Evolutionary conservation across 2,797 vertebrate species (phyloP), one percentile per base, ranked within the genome.

Genomic region (Kryptopterus vitreolus): DNA sequence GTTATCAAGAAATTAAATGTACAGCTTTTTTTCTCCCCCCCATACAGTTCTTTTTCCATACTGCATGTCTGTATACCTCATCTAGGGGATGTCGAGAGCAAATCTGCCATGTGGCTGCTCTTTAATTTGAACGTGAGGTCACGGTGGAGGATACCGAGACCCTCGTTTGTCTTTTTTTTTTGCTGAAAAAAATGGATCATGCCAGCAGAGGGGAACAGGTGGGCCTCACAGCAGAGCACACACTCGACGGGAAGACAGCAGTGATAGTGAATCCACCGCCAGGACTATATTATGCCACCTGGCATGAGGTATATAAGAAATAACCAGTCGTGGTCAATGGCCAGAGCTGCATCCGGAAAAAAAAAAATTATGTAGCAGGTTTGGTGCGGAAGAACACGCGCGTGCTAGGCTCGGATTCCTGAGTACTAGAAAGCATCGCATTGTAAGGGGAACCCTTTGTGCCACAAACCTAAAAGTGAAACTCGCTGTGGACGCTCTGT

Each of bases 251-350:
- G 79, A 65, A 75, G 72, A 77, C 57, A 53, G 77, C 46, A 81
- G 78, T 11, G 53, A 70, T 66, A 59, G 77, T 69, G n/a, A 81
- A 83, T 81, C 78, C 74, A 63, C 65, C 83, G 83, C 86, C 82
- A 80, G 74, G 73, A 81, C 83, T 87, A 87, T 87, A 87, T 86
- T 84, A 86, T 69, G 84, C 79, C 86, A 87, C 86, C 81, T 88
- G 87, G 85, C 77, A 77, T 72, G 68, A 80, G 22, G 59, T 81
- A 84, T 73, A 81, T 73, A 82, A 84, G 84, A 84, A 82, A 76
- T 71, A 31, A 61, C 52, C 48, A 57, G 31, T 20, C 26, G 61
- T 79, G 70, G 61, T 48, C 55, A 79, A 61, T 26, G 55, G 72
- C 68, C 77, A 50, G 61, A 77, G 75, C 72, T 77, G 35, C 43